Evolutionary conservation across 2,797 vertebrate genomes (phyloP).

Genomic region (Austrolebias charrua): DNA sequence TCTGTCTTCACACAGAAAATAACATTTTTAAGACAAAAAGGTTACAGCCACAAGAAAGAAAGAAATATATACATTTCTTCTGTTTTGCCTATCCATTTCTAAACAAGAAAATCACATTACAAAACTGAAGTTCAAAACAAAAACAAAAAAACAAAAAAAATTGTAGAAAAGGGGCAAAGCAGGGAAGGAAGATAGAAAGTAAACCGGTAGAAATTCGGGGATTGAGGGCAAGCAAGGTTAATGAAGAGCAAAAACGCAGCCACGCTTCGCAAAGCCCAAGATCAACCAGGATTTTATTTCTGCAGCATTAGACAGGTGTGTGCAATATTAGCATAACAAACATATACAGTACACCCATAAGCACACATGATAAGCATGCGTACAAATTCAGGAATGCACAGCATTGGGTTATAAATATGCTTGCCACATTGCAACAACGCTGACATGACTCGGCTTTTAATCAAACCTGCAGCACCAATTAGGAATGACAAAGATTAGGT

Average conservation of each 20-base stretch:
- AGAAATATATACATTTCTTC: background rate
- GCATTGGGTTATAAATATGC: conserved; percentile 43
- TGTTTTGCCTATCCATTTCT: background rate
- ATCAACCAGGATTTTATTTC: conserved; percentile 29
- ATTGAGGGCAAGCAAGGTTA: conserved; percentile 62
- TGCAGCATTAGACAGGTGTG: conserved; percentile 7
- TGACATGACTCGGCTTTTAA: conserved; percentile 63
- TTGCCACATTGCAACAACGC: conserved; percentile 48
- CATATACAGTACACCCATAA: conserved; percentile 14
- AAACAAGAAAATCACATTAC: background rate
- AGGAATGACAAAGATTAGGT: conserved; percentile 72
- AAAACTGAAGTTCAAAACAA: conserved; percentile 9
- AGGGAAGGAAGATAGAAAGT: conserved; percentile 2
- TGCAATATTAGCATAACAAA: conserved; percentile 21
- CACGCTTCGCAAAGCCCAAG: conserved; percentile 55
- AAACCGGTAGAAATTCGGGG: conserved; percentile 42
- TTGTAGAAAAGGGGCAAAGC: background rate
- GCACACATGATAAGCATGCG: conserved; percentile 33
- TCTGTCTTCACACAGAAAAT: background rate
- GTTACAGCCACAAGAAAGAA: conserved; percentile 28
- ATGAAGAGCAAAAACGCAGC: conserved; percentile 67
- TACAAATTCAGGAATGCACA: conserved; percentile 26
- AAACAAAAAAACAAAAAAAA: conserved; percentile 19
- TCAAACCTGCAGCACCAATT: conserved; percentile 74
- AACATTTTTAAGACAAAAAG: background rate